Percentiles rank a stretch among this genome's conserved stretches.
These are phyloP conservation scores for Lithobates sylvaticus DNA, from an alignment of 2,797 vertebrate species.

Conservation along the genomic window DNA sequence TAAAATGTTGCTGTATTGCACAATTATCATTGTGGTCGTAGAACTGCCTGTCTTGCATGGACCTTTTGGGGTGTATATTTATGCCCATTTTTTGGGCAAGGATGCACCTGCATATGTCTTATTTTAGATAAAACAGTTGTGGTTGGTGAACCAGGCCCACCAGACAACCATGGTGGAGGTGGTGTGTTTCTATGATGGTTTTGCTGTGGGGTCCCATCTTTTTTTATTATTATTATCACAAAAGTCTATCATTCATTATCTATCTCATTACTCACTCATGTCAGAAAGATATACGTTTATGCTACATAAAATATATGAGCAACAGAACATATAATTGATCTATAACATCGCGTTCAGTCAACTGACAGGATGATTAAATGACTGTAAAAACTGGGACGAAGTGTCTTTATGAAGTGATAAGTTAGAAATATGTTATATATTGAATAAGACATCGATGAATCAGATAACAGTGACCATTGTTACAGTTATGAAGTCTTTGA, in stretches of 20 bases:
- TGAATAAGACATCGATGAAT: not conserved
- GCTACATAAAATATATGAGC: not conserved
- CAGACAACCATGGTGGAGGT: too few species aligned
- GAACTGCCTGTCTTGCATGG: too few species aligned
- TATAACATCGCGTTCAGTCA: not conserved
- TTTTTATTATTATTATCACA: not conserved
- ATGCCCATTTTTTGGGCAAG: too few species aligned
- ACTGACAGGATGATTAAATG: slow-evolving; percentile 31
- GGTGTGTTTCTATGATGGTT: too few species aligned
- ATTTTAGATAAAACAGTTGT: too few species aligned
- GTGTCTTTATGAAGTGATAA: slow-evolving; percentile 16
- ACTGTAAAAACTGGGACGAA: slow-evolving; percentile 7
- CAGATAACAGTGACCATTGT: not conserved
- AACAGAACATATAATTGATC: not conserved
- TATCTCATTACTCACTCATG: slow-evolving; percentile 3
- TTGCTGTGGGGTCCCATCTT: not conserved
- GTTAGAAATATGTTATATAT: not conserved
- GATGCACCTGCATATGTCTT: too few species aligned
- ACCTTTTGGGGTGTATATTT: too few species aligned
- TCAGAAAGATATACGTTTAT: slow-evolving; percentile 5
- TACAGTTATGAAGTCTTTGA: not conserved
- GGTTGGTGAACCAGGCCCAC: too few species aligned
- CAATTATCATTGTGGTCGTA: too few species aligned
- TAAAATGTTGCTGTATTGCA: too few species aligned
- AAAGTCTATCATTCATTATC: not conserved